A percentile compares a stretch with the other conserved stretches of the same genome.
phyloP scores from a whole-genome alignment of 2,113 vertebrate genomes.

The Rafetus swinhoei region DNA sequence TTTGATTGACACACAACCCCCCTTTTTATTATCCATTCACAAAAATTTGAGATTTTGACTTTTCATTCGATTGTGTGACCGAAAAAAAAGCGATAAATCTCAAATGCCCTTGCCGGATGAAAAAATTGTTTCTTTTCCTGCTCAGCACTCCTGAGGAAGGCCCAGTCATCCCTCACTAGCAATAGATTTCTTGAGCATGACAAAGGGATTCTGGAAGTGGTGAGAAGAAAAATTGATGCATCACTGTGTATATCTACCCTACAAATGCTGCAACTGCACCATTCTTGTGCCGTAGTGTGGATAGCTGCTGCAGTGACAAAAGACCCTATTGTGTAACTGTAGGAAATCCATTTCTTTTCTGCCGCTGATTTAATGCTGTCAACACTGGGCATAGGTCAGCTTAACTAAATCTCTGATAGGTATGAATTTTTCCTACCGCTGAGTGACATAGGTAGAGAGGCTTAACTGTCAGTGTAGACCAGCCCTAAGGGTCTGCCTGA shows the following conservation, averaged over 20 bases:
- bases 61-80: not conserved
- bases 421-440: not conserved
- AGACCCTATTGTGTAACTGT: too few species aligned
- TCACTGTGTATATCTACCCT: not conserved
- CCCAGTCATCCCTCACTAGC: conserved; percentile 18
- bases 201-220: not conserved
- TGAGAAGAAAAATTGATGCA: not conserved
- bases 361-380: too few species aligned
- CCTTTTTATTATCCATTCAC: not conserved
- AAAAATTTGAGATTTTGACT: not conserved
- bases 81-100: not conserved
- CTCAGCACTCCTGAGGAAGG: not conserved
- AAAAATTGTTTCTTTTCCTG: not conserved
- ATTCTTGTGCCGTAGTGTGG: too few species aligned
- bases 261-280: not conserved
- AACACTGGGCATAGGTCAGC: not conserved
- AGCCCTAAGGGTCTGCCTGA: not conserved
- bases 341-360: not conserved
- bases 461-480: not conserved
- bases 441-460: not conserved
- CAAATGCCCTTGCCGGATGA: not conserved
- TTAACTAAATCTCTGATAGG: not conserved
- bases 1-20: too few species aligned
- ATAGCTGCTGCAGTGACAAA: too few species aligned
- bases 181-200: not conserved